Evolutionary conservation across 1,140 invertebrate species (phyloP).

Genomic region (Thaumatotibia leucotreta): DNA sequence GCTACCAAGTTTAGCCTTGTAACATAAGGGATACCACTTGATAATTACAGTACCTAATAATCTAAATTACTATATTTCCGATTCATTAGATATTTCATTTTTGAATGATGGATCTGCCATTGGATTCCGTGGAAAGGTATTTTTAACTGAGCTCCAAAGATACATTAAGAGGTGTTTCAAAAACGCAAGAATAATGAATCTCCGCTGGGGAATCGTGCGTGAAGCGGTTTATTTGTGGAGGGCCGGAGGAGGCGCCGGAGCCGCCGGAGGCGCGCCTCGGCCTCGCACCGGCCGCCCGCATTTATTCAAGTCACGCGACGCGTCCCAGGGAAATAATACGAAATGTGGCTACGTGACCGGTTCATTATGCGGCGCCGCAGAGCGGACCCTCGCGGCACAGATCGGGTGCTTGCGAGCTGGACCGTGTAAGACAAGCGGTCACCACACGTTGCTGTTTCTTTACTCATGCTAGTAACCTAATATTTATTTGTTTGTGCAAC

Average conservation of each 20-base stretch:
- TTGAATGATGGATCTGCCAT: too few species aligned
- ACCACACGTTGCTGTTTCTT: not conserved
- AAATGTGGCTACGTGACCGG: constrained; percentile 75
- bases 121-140: not conserved
- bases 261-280: constrained; percentile 32
- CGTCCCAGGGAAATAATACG: constrained; percentile 75
- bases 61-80: too few species aligned
- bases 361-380: constrained; percentile 65
- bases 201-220: constrained; percentile 68
- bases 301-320: constrained; percentile 72
- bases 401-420: not conserved
- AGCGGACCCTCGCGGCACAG: constrained; percentile 20
- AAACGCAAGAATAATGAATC: constrained; percentile 71
- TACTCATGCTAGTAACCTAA: too few species aligned
- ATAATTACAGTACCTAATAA: too few species aligned
- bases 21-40: too few species aligned
- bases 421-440: not conserved
- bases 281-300: constrained; percentile 41
- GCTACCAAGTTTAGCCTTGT: too few species aligned
- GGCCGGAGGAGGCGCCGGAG: constrained; percentile 39
- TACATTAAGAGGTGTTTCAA: constrained; percentile 11
- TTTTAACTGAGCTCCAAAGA: not conserved
- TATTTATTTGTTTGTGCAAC: too few species aligned
- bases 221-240: constrained; percentile 73
- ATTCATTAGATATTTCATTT: too few species aligned